Evolutionary conservation across 2,797 vertebrate genomes (phyloP), one percentile per base, ranked within the genome.

Genomic region (Chlorospingus semifuscus): DNA sequence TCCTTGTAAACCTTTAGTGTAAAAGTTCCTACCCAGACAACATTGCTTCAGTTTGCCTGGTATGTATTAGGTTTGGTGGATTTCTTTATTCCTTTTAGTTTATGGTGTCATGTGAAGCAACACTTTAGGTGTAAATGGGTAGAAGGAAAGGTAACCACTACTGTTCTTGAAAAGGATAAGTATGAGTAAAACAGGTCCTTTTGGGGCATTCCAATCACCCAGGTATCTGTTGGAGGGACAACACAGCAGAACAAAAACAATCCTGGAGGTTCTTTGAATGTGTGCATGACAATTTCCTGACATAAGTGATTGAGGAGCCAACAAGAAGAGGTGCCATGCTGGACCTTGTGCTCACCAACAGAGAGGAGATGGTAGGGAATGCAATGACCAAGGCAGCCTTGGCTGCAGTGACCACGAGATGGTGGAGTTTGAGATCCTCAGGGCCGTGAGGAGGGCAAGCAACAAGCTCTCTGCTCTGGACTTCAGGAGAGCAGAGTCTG

Each of bases 1-100:
- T 39, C n/a, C 9, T 32, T 34, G 18, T 52, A 64, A 39, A 30
- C 5, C 8, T 55, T 74, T 91, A 55, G 34, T 52, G 9, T 52
- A 53, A 78, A 77, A 13, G 4, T 30, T 36, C 32, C 26, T 66
- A 61, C 41, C n/a, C 5, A 41, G 34, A 71, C 16, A 15, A 8
- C 50, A 49, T 61, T 64, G 29, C 22, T 83, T 56, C 30, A 42
- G 30, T 75, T 89, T 82, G 27, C 42, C 32, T 50, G 52, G 27
- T 44, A 26, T 65, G 18, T 64, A 22, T 57, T 53, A 57, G 24
- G 39, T 71, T 87, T 80, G n/a, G 12, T 4, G 6, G 26, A 66
- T 83, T 83, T 83, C 27, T 66, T 71, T 75, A 16, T 47, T 89
- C 52, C 26, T 89, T 86, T 81, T 55, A 50, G 32, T 68, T 92